These are phyloP conservation scores for Lordiphosa andalusiaca DNA, from an alignment of 2,888 invertebrate species.

Conservation along the genomic window DNA sequence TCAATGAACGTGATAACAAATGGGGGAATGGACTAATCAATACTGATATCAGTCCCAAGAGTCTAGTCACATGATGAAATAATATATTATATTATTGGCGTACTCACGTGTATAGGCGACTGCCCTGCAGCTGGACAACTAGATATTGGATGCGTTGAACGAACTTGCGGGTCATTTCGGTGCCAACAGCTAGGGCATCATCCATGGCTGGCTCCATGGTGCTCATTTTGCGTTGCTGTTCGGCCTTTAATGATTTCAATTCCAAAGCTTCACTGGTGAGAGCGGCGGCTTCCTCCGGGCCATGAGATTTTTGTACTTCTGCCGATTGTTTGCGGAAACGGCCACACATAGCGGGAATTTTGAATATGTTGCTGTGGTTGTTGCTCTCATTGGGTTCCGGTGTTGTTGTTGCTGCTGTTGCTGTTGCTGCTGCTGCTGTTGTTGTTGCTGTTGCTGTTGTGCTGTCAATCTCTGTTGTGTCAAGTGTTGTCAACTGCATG, in stretches of 20 bases:
- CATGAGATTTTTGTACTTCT: slow-evolving; percentile 14
- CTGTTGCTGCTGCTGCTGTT: slow-evolving; percentile 2
- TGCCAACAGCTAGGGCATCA: slow-evolving; percentile 76
- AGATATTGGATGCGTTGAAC: slow-evolving; percentile 56
- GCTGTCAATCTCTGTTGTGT: slow-evolving; percentile 6
- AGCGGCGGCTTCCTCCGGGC: too few species aligned
- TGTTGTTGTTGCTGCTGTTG: slow-evolving; percentile 1
- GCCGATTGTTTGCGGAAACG: slow-evolving; percentile 53
- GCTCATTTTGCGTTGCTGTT: slow-evolving; percentile 63
- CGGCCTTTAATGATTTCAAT: slow-evolving; percentile 27
- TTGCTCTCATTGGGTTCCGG: slow-evolving; percentile 6
- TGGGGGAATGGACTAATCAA: too few species aligned
- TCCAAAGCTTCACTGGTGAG: slow-evolving; percentile 20
- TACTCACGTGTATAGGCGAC: slow-evolving; percentile 78
- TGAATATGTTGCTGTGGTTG: slow-evolving; percentile 24
- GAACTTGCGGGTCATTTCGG: slow-evolving; percentile 74
- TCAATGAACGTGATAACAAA: too few species aligned
- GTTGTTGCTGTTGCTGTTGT: not conserved
- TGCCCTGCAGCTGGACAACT: slow-evolving; percentile 63
- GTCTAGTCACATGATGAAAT: not conserved
- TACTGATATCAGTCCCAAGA: too few species aligned
- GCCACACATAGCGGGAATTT: slow-evolving; percentile 58
- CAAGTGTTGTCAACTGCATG: slow-evolving; percentile 9
- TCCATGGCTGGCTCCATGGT: slow-evolving; percentile 67
- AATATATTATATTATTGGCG: not conserved